These are phyloP conservation scores for Caerostris darwini DNA, from an alignment of 1,140 invertebrate species.

Conservation along the genomic window DNA sequence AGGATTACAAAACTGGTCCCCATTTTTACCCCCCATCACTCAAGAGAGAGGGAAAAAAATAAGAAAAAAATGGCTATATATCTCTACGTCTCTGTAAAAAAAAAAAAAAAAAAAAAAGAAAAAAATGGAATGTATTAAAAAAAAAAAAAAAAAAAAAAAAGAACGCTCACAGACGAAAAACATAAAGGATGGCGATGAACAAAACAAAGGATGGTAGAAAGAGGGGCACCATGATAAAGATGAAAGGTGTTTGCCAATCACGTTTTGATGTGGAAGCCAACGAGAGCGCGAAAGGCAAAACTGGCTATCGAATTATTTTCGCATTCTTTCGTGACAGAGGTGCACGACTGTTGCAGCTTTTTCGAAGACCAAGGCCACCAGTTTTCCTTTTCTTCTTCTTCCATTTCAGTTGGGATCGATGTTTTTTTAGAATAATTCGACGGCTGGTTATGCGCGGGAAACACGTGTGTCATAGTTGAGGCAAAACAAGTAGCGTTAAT, in stretches of 20 bases:
- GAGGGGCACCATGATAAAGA: not conserved
- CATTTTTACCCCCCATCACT: not conserved
- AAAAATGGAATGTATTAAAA: not conserved
- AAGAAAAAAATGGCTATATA: slow-evolving; percentile 29
- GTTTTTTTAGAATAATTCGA: not conserved
- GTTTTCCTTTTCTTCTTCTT: slow-evolving; percentile 7
- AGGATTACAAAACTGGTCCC: slow-evolving; percentile 57
- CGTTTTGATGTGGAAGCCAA: not conserved
- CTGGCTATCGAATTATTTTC: slow-evolving; percentile 60
- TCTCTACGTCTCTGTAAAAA: not conserved
- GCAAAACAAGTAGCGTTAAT: slow-evolving; percentile 10
- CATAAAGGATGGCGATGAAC: slow-evolving; percentile 10
- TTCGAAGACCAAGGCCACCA: not conserved
- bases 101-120: not conserved
- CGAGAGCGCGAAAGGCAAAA: not conserved
- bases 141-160: not conserved
- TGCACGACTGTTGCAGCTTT: slow-evolving; percentile 56
- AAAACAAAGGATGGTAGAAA: slow-evolving; percentile 1
- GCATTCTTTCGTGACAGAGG: slow-evolving; percentile 66
- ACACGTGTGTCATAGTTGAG: slow-evolving; percentile 5
- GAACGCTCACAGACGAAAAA: not conserved
- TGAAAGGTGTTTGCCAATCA: slow-evolving; percentile 12
- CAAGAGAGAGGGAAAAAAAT: not conserved
- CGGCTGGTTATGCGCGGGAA: not conserved
- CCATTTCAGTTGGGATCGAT: slow-evolving; percentile 21